Conservation (phyloP, 2,113 vertebrate species). For the Phrynocephalus versicolor region DNA sequence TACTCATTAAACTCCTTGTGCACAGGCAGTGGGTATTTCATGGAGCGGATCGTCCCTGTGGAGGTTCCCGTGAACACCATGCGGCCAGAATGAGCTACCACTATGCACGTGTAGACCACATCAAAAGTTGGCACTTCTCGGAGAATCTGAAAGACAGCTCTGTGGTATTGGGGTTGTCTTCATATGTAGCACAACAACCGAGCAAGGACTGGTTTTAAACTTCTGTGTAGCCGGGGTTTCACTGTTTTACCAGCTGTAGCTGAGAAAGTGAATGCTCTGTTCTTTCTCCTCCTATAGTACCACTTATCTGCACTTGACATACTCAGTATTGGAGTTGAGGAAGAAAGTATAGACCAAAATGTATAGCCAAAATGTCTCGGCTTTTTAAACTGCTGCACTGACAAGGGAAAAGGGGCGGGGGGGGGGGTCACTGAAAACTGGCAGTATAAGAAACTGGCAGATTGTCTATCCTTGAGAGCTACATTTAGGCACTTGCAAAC, state of each 20-base stretch:
- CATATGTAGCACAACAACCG: neutral
- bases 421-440: no score
- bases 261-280: neutral
- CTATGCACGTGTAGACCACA: constrained; percentile 79
- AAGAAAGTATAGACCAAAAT: neutral
- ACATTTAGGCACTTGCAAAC: neutral
- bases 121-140: constrained; percentile 81
- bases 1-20: constrained; percentile 86
- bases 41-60: constrained; percentile 81
- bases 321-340: neutral
- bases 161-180: neutral
- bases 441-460: neutral
- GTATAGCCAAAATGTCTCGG: neutral
- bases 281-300: neutral
- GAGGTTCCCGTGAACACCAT: constrained; percentile 89
- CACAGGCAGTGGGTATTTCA: constrained; percentile 86
- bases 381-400: neutral
- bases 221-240: neutral
- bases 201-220: neutral
- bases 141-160: constrained; percentile 77
- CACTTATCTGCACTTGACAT: neutral
- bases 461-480: neutral
- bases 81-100: constrained; percentile 83
- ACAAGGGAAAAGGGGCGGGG: neutral
- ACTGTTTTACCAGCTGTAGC: neutral